phyloP scores from a whole-genome alignment of 2,888 invertebrate species.

The Hoplodrina blanda region DNA sequence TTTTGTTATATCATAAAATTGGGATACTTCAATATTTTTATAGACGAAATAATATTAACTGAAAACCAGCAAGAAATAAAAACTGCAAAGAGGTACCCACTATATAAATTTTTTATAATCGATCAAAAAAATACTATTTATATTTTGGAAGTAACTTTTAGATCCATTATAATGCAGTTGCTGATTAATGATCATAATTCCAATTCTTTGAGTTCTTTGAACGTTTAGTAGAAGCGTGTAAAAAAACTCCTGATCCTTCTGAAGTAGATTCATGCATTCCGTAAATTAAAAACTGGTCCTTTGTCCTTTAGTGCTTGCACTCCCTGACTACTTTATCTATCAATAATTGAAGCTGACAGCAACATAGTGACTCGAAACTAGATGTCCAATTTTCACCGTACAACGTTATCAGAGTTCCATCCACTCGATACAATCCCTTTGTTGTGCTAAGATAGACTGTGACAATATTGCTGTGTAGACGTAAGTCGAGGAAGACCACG shows the following conservation, averaged over 20 bases:
- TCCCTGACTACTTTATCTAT: background rate
- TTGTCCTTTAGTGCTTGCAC: background rate
- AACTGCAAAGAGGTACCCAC: background rate
- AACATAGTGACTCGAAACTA: conserved; percentile 27
- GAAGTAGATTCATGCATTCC: background rate
- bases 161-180: background rate
- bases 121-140: background rate
- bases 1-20: conserved; percentile 15
- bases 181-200: no score
- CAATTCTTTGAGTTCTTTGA: no score
- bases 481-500: background rate
- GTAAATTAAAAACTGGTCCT: conserved; percentile 2
- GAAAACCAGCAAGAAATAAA: background rate
- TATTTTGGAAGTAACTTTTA: background rate
- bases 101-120: background rate
- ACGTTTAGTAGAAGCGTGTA: fast-evolving
- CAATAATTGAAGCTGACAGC: conserved; percentile 13
- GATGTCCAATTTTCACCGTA: conserved; percentile 35
- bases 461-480: conserved; percentile 29
- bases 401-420: conserved; percentile 20
- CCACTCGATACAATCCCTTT: conserved; percentile 40
- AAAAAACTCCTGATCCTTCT: background rate
- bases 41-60: background rate
- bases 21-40: conserved; percentile 4
- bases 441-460: conserved; percentile 31